Percentiles rank a stretch among this genome's conserved stretches.
These are phyloP conservation scores for Drosophila pseudoananassae DNA, from an alignment of 1,140 invertebrate genomes.

Conservation along the genomic window DNA sequence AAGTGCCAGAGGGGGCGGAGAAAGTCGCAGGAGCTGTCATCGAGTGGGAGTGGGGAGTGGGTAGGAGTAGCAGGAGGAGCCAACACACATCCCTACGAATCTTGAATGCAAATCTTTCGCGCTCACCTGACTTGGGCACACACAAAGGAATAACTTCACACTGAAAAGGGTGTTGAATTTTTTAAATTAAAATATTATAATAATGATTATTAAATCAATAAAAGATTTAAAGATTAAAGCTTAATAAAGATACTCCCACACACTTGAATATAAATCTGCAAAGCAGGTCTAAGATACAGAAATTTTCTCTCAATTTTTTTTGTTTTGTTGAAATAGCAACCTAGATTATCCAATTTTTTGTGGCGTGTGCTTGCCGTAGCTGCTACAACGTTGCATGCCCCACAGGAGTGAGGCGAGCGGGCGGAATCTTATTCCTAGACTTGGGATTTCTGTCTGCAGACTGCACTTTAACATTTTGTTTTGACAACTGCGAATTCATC, in stretches of 20 bases:
- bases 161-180: not conserved
- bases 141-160: not conserved
- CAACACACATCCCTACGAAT: not conserved
- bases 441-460: conserved; percentile 22
- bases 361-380: not conserved
- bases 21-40: conserved; percentile 27
- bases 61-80: not conserved
- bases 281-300: not conserved
- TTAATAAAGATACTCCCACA: not conserved
- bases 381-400: conserved; percentile 1
- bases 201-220: no score
- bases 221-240: not conserved
- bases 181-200: no score
- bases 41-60: conserved; percentile 27
- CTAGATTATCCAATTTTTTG: not conserved
- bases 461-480: conserved; percentile 62
- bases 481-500: conserved; percentile 66
- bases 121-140: not conserved
- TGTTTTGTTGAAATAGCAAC: not conserved
- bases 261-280: not conserved
- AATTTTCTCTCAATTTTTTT: not conserved
- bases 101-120: conserved; percentile 1
- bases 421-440: not conserved
- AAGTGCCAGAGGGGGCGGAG: not conserved
- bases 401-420: not conserved